Base-by-base conservation (phyloP, 2,888 invertebrate genomes). In the Philereme transversata region DNA sequence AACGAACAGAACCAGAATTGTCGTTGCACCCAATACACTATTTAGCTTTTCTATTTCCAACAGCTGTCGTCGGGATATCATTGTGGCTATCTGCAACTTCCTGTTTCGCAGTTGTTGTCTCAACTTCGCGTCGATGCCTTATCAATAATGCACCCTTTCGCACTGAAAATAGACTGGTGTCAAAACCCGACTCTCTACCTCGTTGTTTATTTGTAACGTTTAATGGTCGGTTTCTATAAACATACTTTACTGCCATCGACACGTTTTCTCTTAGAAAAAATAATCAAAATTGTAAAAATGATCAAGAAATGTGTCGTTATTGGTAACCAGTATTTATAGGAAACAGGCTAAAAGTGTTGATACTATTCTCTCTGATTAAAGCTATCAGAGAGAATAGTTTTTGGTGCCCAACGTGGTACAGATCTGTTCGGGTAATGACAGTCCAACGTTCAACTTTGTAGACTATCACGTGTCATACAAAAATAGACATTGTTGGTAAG, bases 91-190 rank as follows among this genome's bases (percentile, higher is more conserved):
- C 59, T 55, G 36, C 60, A 51, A 59, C 58, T 57, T 67, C 64
- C 63, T 56, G 57, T 51, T 44, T 63, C 41, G 38, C 57, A 50
- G 59, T 61, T 68, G 59, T 51, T 57, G 58, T 60, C 54, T 62
- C 55, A 58, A 64, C 57, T 59, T 62, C 43, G 56, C 50, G 52
- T 54, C 57, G 57, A 65, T 68, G 59, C 57, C 64, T 56, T 62
- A 60, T 70, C 60, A 64, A 70, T 68, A 65, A 71, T 71, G 65
- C 64, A 69, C 54, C 60, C 60, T 61, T 66, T 63, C 56, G 49
- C 61, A 59, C 58, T 63, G 59, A 34, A 61, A 61, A 64, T 62
- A 63, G 60, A 58, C 46, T 44, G 50, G 9, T 48, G 45, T 60
- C 56, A 58, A 56, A 60, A 60, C 45, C 41, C 9, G 41, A 33